Evolutionary conservation across 1,140 invertebrate species (phyloP).

Genomic region (Dreissena rostriformis): DNA sequence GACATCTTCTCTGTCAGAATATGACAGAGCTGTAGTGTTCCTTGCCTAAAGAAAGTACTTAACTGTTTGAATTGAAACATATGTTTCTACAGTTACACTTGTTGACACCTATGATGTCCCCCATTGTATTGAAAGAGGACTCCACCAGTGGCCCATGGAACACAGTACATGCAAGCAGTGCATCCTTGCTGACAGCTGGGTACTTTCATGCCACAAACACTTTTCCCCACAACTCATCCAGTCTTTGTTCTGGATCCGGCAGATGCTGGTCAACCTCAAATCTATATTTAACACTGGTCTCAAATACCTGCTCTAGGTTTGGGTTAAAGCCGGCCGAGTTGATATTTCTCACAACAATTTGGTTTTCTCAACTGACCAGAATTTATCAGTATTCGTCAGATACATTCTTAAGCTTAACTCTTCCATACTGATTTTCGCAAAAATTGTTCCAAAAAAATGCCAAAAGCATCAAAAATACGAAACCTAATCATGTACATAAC

Average conservation of each 20-base stretch:
- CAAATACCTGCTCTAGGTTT: no score
- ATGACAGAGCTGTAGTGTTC: slow-evolving; percentile 24
- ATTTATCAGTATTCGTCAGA: no score
- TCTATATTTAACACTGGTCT: no score
- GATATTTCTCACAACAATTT: no score
- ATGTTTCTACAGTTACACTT: slow-evolving; percentile 34
- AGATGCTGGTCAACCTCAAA: slow-evolving; percentile 3
- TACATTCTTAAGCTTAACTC: no score
- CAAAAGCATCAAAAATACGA: no score
- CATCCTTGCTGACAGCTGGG: slow-evolving; percentile 36
- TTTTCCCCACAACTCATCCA: slow-evolving; percentile 39
- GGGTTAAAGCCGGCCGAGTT: no score
- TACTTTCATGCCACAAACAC: slow-evolving; percentile 13
- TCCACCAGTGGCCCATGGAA: slow-evolving; percentile 61
- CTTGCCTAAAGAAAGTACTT: slow-evolving; percentile 42
- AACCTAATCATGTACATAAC: no score
- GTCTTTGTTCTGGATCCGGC: not conserved
- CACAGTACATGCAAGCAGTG: slow-evolving; percentile 5
- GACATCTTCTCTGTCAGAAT: slow-evolving; percentile 31
- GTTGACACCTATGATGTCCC: slow-evolving; percentile 35
- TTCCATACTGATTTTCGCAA: no score
- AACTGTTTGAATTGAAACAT: slow-evolving; percentile 46
- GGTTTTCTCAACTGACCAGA: no score
- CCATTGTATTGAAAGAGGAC: slow-evolving; percentile 53
- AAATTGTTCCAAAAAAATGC: no score